Percentiles rank a stretch among this genome's conserved stretches.
Conservation (phyloP, 2,797 vertebrate genomes). For the Tolypeutes matacus region DNA sequence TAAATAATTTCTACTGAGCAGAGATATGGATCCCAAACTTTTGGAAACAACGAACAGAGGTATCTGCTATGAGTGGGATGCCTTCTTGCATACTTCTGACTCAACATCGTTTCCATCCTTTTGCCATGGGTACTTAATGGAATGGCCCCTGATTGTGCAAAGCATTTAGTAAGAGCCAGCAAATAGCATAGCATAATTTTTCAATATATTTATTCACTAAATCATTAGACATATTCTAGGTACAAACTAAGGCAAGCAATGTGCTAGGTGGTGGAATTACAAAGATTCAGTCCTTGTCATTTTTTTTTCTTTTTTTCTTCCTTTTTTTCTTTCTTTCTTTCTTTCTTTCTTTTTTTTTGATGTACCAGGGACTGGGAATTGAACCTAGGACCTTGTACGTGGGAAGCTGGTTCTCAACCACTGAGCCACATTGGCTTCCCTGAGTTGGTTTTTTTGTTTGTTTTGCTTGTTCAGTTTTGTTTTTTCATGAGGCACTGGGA, state of each 20-base stretch:
- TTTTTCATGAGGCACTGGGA: too few relatives aligned
- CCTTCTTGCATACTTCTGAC: background rate
- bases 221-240: background rate
- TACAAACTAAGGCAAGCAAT: background rate
- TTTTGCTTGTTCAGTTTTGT: too few relatives aligned
- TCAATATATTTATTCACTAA: background rate
- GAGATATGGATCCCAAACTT: background rate
- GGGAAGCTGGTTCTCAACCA: too few relatives aligned
- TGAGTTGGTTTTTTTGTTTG: too few relatives aligned
- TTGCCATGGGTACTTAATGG: background rate
- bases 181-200: background rate
- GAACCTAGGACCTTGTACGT: too few relatives aligned
- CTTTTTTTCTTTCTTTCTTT: too few relatives aligned
- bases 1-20: background rate
- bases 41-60: background rate
- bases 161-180: slow-evolving; percentile 58
- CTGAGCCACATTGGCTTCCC: too few relatives aligned
- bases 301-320: background rate
- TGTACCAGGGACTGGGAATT: too few relatives aligned
- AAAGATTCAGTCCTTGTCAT: background rate
- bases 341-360: too few relatives aligned
- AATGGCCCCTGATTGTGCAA: background rate
- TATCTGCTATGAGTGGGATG: background rate
- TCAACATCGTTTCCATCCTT: background rate
- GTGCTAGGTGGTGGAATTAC: background rate